Percentiles rank a stretch among this genome's conserved stretches.
phyloP scores from a whole-genome alignment of 2,113 vertebrate genomes.

The Lophius piscatorius region DNA sequence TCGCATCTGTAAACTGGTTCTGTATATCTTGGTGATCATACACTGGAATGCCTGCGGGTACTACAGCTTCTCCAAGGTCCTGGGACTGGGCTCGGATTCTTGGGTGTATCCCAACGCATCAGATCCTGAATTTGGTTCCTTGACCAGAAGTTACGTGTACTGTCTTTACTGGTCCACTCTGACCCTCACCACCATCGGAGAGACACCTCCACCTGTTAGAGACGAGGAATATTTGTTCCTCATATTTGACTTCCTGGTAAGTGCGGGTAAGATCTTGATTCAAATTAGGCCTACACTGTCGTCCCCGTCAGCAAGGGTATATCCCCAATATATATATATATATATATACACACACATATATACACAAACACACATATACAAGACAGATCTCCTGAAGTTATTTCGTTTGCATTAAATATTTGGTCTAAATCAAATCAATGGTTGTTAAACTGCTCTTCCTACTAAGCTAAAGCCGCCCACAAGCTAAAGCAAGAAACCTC shows the following conservation, averaged over 20 bases:
- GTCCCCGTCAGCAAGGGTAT: no score
- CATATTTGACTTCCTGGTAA: constrained; percentile 93
- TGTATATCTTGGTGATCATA: constrained; percentile 96
- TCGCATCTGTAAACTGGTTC: constrained; percentile 90
- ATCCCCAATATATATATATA: no score
- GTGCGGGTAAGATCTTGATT: not conserved
- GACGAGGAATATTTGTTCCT: constrained; percentile 97
- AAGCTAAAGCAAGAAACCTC: no score
- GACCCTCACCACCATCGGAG: constrained; percentile 96
- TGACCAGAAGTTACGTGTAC: constrained; percentile 89
- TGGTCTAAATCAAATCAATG: no score
- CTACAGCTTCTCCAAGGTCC: constrained; percentile 93
- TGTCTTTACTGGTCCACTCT: constrained; percentile 97
- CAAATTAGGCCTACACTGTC: no score
- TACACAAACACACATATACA: no score
- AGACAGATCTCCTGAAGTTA: no score
- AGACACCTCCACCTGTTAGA: constrained; percentile 89
- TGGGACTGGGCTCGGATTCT: constrained; percentile 91
- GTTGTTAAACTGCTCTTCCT: no score
- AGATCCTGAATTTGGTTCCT: constrained; percentile 85
- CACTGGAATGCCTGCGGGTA: constrained; percentile 98
- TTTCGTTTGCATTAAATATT: no score
- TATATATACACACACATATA: no score
- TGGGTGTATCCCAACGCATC: constrained; percentile 97
- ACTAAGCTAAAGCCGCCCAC: no score